phyloP scores from a whole-genome alignment of 2,888 invertebrate genomes.

The Lasioglossum zephyrum region DNA sequence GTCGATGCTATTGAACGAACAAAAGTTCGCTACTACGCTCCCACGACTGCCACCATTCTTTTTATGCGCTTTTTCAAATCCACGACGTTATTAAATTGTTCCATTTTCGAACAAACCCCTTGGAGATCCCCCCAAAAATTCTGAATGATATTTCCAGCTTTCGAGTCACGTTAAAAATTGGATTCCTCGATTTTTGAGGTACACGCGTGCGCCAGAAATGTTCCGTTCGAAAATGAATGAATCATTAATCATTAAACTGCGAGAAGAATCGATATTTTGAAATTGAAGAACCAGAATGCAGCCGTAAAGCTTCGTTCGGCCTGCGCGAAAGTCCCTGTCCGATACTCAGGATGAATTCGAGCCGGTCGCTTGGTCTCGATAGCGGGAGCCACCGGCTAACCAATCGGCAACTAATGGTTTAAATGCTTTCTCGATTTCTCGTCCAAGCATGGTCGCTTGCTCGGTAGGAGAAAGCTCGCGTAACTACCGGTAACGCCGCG shows the following conservation, averaged over 20 bases:
- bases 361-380: slow-evolving; percentile 4
- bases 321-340: neutral
- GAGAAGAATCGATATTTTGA: neutral
- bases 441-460: slow-evolving; percentile 52
- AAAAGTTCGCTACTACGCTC: neutral
- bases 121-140: too few species aligned
- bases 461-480: slow-evolving; percentile 48
- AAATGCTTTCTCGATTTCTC: slow-evolving; percentile 73
- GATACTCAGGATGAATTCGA: neutral
- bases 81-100: too few species aligned
- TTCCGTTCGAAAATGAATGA: too few species aligned
- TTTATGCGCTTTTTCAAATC: too few species aligned
- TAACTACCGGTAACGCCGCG: slow-evolving; percentile 48
- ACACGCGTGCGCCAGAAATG: too few species aligned
- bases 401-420: slow-evolving; percentile 74
- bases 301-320: neutral
- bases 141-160: too few species aligned
- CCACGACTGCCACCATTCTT: too few species aligned
- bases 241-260: neutral
- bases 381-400: slow-evolving; percentile 32
- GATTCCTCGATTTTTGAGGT: too few species aligned
- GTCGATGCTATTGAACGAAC: neutral
- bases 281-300: neutral
- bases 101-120: too few species aligned
- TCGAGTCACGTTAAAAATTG: too few species aligned